These are phyloP conservation scores for Epizoanthus scotinus DNA, from an alignment of 92 coral and sea anemone species.

Conservation along the genomic window DNA sequence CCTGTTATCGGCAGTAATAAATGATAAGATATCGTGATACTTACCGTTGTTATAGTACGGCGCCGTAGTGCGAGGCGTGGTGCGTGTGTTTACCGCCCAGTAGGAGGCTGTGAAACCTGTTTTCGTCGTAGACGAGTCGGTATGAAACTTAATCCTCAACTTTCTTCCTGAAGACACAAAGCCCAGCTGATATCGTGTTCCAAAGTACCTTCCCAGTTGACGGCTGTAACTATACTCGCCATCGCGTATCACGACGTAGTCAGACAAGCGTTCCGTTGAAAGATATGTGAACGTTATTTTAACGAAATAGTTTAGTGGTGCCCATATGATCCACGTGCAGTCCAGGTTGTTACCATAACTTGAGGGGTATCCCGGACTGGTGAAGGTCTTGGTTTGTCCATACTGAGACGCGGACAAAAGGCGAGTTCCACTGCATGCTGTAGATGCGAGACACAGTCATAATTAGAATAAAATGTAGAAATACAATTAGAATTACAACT, in stretches of 20 bases:
- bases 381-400: background rate
- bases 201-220: background rate
- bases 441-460: background rate
- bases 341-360: background rate
- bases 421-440: conserved; percentile 12
- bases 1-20: no score
- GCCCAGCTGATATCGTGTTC: background rate
- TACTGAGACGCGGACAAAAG: background rate
- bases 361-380: conserved; percentile 16
- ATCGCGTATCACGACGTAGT: conserved; percentile 6
- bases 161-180: conserved; percentile 13
- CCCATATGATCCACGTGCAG: conserved; percentile 21
- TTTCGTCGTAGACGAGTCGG: background rate
- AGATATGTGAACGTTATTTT: background rate
- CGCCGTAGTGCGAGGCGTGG: background rate
- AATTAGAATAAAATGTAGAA: no score
- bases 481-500: no score
- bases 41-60: background rate
- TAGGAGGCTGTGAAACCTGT: conserved; percentile 1
- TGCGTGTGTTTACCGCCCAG: background rate
- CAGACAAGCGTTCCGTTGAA: background rate
- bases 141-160: background rate
- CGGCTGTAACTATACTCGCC: background rate
- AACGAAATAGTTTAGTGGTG: background rate
- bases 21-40: background rate